phyloP scores from a whole-genome alignment of 2,888 invertebrate species.

The Limnephilus marmoratus region DNA sequence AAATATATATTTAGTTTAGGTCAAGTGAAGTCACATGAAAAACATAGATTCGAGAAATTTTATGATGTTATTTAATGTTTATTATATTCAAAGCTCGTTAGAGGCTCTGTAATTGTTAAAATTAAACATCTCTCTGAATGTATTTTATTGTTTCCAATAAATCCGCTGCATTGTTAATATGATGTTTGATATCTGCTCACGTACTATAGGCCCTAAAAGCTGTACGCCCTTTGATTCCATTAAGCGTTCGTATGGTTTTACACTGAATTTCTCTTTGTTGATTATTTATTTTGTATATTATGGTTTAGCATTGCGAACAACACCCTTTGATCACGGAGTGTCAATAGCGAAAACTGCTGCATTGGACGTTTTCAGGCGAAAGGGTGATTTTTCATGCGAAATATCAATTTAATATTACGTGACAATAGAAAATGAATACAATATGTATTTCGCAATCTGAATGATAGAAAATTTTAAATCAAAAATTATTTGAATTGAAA shows the following conservation, averaged over 20 bases:
- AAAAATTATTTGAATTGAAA: background rate
- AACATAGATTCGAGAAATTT: too few species aligned
- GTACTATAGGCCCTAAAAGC: slow-evolving; percentile 33
- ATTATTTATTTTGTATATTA: slow-evolving; percentile 22
- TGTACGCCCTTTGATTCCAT: slow-evolving; percentile 35
- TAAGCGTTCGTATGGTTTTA: slow-evolving; percentile 35
- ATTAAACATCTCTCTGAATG: background rate
- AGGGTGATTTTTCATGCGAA: slow-evolving; percentile 7
- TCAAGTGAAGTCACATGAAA: too few species aligned
- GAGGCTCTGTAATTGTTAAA: background rate
- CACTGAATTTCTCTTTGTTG: slow-evolving; percentile 20
- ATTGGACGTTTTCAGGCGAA: background rate
- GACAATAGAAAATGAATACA: background rate
- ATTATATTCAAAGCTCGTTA: background rate
- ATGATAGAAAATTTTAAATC: background rate
- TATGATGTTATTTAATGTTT: background rate
- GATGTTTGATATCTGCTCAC: background rate
- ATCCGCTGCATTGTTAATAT: background rate
- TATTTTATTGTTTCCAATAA: background rate
- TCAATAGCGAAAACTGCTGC: slow-evolving; percentile 13
- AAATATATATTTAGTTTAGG: too few species aligned
- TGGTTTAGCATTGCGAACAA: slow-evolving; percentile 13
- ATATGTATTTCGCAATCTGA: background rate
- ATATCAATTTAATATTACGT: background rate
- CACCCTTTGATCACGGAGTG: slow-evolving; percentile 34